phyloP scores from a whole-genome alignment of 2,797 vertebrate genomes.

The Microctenopoma lineatum region DNA sequence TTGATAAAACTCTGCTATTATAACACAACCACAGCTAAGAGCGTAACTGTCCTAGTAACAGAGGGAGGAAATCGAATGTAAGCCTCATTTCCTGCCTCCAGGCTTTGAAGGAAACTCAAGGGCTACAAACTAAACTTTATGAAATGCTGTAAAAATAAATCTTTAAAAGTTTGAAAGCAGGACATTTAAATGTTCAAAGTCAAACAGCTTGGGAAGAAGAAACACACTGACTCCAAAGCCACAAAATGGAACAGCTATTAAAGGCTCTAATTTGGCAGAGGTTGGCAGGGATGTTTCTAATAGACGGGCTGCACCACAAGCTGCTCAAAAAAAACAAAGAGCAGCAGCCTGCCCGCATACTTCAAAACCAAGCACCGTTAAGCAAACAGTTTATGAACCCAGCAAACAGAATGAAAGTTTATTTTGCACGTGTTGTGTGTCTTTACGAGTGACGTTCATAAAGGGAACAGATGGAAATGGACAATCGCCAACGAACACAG shows the following conservation, averaged over 20 bases:
- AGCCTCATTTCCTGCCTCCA: conserved; percentile 68
- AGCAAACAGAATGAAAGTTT: conserved; percentile 15
- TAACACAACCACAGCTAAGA: conserved; percentile 51
- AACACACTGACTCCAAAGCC: conserved; percentile 53
- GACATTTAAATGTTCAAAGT: conserved; percentile 69
- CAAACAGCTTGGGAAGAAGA: conserved; percentile 49
- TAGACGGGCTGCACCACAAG: conserved; percentile 42
- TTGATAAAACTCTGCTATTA: not conserved
- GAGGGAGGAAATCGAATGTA: conserved; percentile 52
- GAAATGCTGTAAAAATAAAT: conserved; percentile 56
- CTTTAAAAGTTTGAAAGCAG: conserved; percentile 49
- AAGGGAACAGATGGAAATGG: conserved; percentile 1
- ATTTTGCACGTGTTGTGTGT: not conserved
- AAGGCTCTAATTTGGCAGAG: conserved; percentile 77
- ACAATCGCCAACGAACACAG: conserved; percentile 17
- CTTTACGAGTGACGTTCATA: not conserved
- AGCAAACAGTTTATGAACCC: conserved; percentile 26
- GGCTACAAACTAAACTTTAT: conserved; percentile 61
- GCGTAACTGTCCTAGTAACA: conserved; percentile 19
- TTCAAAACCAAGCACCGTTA: not conserved
- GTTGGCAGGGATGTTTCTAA: conserved; percentile 69
- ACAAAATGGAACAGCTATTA: conserved; percentile 65
- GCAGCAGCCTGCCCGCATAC: conserved; percentile 21
- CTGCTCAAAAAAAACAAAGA: conserved; percentile 44
- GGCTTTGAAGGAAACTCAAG: conserved; percentile 68